Percentiles rank a stretch among this genome's conserved stretches.
phyloP scores from a whole-genome alignment of 2,797 vertebrate genomes.

The Acridotheres tristis region DNA sequence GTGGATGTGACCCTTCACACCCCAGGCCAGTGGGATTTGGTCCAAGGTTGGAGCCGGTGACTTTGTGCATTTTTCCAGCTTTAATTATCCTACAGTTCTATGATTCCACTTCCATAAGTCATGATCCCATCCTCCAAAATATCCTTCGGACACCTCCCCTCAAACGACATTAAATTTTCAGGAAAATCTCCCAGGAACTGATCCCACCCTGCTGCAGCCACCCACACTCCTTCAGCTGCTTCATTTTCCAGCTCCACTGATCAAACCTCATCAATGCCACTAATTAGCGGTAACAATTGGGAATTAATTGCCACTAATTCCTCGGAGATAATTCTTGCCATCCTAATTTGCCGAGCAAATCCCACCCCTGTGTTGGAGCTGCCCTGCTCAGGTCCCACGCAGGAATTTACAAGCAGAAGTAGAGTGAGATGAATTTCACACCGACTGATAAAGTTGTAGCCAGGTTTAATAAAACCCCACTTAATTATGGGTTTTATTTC shows the following conservation, averaged over 20 bases:
- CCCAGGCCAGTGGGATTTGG: rapidly evolving
- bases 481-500: neutral
- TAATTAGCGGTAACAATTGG: neutral
- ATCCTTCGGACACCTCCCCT: neutral
- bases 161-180: neutral
- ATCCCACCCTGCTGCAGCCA: neutral
- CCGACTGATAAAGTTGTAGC: neutral
- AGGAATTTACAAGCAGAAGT: neutral
- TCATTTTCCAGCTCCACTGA: neutral
- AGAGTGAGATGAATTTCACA: neutral
- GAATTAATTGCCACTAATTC: neutral
- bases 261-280: rapidly evolving
- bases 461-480: neutral
- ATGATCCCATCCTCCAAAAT: neutral
- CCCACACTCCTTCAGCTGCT: rapidly evolving
- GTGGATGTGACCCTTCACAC: neutral
- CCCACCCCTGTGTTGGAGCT: neutral
- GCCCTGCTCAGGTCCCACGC: rapidly evolving
- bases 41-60: neutral
- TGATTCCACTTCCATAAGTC: neutral
- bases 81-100: rapidly evolving
- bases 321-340: neutral
- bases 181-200: neutral
- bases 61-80: neutral
- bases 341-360: neutral